These are phyloP conservation scores for Hypotaenidia okinawae DNA, from an alignment of 2,797 vertebrate genomes.

Conservation along the genomic window DNA sequence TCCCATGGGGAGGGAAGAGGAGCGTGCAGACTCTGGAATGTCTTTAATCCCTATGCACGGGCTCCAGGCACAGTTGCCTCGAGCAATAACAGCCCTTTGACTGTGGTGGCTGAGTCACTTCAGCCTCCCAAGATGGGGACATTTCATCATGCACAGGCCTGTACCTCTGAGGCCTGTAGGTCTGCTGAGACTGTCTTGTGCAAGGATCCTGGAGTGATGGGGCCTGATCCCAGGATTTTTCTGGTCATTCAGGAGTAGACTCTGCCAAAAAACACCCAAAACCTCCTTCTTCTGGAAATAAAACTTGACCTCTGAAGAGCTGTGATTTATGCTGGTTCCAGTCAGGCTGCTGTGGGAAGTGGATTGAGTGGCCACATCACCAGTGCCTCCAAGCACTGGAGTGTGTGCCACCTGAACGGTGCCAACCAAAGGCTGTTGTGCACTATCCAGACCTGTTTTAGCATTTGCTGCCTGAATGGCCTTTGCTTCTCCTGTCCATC, in stretches of 20 bases:
- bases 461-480: background rate
- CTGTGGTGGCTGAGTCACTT: slow-evolving; percentile 53
- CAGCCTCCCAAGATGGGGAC: slow-evolving; percentile 50
- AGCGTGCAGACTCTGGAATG: slow-evolving; percentile 40
- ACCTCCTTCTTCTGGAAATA: background rate
- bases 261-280: background rate
- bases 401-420: background rate
- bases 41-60: slow-evolving; percentile 5
- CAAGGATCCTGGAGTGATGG: slow-evolving; percentile 28
- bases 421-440: background rate
- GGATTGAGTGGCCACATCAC: background rate
- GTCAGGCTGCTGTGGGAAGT: background rate
- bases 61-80: slow-evolving; percentile 48
- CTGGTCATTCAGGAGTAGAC: background rate
- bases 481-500: background rate
- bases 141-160: slow-evolving; percentile 42
- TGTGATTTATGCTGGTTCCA: background rate
- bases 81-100: slow-evolving; percentile 47
- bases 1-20: slow-evolving; percentile 25
- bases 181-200: slow-evolving; percentile 31
- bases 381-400: background rate
- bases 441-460: background rate
- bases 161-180: slow-evolving; percentile 26
- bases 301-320: background rate
- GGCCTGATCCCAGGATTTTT: slow-evolving; percentile 21